Evolutionary conservation across 2,113 vertebrate genomes (phyloP).

Genomic region (Mustelus asterias): DNA sequence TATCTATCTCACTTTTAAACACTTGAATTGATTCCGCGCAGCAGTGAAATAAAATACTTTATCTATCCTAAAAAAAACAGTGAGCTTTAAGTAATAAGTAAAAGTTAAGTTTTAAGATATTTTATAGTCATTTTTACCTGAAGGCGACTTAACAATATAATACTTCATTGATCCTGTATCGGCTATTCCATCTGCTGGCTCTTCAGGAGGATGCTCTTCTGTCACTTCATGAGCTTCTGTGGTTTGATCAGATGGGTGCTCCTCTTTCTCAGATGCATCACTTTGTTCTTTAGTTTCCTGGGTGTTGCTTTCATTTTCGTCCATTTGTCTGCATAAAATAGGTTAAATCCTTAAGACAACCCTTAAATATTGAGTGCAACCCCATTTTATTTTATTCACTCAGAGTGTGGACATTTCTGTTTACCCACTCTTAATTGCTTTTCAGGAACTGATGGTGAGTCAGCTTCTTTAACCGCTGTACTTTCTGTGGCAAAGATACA

Average conservation of each 20-base stretch:
- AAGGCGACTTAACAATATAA: not conserved
- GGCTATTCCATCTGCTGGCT: not conserved
- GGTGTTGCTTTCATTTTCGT: not conserved
- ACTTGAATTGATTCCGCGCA: not conserved
- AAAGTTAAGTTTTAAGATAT: not conserved
- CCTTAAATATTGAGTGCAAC: not conserved
- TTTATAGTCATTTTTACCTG: not conserved
- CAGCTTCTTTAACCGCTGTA: no score
- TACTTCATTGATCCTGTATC: not conserved
- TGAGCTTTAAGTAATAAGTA: not conserved
- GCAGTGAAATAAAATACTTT: not conserved
- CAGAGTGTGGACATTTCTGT: not conserved
- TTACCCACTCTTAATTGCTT: not conserved
- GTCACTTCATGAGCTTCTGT: not conserved
- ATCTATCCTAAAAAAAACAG: not conserved
- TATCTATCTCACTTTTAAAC: not conserved
- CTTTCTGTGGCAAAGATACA: not conserved
- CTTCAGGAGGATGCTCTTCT: not conserved
- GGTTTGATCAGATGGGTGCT: not conserved
- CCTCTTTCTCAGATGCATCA: not conserved
- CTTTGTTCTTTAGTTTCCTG: not conserved
- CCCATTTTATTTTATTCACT: not conserved
- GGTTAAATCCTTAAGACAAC: not conserved
- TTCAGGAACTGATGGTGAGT: not conserved
- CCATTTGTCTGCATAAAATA: constrained; percentile 18